Percentiles rank a stretch among this genome's conserved stretches.
phyloP scores from a whole-genome alignment of 1,140 invertebrate genomes.

The Akabosia matsudoensis region DNA sequence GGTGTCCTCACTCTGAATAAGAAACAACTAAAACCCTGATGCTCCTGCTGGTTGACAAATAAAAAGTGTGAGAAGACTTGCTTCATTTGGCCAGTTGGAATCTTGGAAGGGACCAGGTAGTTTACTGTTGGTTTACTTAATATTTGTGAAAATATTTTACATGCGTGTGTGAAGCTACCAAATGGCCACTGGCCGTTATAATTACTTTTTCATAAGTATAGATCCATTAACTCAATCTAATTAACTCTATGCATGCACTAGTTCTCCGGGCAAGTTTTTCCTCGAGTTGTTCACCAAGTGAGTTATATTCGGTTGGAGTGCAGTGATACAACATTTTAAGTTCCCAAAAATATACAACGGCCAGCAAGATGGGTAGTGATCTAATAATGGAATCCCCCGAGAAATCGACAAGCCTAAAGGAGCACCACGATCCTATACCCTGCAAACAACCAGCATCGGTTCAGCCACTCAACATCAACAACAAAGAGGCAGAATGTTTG shows the following conservation, averaged over 20 bases:
- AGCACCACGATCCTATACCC: background rate
- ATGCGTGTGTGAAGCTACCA: too few species aligned
- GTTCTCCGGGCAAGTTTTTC: too few species aligned
- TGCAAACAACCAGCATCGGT: background rate
- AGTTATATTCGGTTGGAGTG: too few species aligned
- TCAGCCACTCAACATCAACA: background rate
- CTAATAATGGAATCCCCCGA: slow-evolving; percentile 12
- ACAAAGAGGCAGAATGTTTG: slow-evolving; percentile 13
- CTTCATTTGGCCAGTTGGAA: background rate
- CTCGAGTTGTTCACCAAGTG: too few species aligned
- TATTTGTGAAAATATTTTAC: too few species aligned
- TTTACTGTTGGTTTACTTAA: too few species aligned
- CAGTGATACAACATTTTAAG: too few species aligned
- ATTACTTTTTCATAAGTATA: too few species aligned
- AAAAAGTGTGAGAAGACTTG: slow-evolving; percentile 14
- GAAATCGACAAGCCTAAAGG: slow-evolving; percentile 1
- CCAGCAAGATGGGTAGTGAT: background rate
- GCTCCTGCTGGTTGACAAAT: too few species aligned
- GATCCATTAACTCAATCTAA: too few species aligned
- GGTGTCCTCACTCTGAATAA: slow-evolving; percentile 18
- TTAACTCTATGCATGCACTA: too few species aligned
- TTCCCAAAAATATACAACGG: background rate
- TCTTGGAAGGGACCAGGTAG: background rate
- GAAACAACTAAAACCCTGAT: background rate
- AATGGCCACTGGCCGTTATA: too few species aligned